These are phyloP conservation scores for Sciurus niger DNA, from an alignment of 2,113 vertebrate genomes.

Conservation along the genomic window DNA sequence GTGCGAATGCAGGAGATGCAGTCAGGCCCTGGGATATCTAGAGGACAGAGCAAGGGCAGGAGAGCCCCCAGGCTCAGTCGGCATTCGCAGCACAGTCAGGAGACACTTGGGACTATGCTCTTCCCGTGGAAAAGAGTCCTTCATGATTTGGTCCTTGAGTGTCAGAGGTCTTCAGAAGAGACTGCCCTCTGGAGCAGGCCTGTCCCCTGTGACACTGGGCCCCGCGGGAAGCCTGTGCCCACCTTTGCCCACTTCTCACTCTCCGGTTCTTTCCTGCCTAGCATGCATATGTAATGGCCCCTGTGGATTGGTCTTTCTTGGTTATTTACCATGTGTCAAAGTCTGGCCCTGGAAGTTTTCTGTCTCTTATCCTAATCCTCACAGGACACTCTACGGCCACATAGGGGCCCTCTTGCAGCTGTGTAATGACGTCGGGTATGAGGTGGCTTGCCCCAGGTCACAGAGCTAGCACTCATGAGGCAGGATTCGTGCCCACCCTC, in stretches of 20 bases:
- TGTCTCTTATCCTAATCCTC: background rate
- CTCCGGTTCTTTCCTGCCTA: background rate
- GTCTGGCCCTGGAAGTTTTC: background rate
- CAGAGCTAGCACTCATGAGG: background rate
- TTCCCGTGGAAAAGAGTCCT: background rate
- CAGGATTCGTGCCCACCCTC: background rate
- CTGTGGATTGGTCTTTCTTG: background rate
- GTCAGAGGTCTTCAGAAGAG: background rate
- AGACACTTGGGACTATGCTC: background rate
- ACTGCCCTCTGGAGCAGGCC: background rate
- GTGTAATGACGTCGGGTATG: background rate
- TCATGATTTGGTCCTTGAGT: background rate
- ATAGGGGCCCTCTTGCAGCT: background rate
- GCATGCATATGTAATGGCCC: background rate
- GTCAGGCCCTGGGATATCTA: no score
- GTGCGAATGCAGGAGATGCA: no score
- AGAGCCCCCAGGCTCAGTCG: no score
- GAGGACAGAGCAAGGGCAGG: no score
- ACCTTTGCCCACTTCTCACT: background rate
- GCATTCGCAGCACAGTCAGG: no score
- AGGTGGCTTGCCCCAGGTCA: background rate
- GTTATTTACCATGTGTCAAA: background rate
- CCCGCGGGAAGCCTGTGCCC: no score
- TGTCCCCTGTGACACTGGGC: background rate
- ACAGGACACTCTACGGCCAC: background rate